Conservation (phyloP, 2,113 vertebrate species). For the Siphamia tubifer region DNA sequence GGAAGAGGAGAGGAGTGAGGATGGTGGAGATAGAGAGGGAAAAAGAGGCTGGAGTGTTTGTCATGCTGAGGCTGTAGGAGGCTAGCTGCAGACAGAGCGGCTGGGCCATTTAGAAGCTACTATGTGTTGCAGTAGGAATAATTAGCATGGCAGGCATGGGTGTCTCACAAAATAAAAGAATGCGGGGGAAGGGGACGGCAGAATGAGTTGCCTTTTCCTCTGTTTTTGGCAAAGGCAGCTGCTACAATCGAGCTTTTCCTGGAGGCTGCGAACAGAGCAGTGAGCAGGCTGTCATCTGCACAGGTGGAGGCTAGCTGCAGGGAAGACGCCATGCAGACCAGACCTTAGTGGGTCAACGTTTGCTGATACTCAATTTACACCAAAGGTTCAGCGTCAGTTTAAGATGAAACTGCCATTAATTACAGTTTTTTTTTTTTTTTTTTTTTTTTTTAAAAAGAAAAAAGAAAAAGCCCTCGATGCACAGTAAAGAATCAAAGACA, state of each 20-base stretch:
- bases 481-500: too few species aligned
- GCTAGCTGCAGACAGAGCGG: constrained; percentile 68
- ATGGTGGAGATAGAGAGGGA: not conserved
- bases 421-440: too few species aligned
- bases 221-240: constrained; percentile 35
- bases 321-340: not conserved
- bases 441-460: too few species aligned
- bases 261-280: constrained; percentile 37
- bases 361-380: not conserved
- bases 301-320: constrained; percentile 49
- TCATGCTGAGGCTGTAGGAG: constrained; percentile 77
- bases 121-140: constrained; percentile 71
- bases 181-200: not conserved
- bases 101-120: constrained; percentile 66
- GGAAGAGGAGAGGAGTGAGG: not conserved
- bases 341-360: not conserved
- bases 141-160: constrained; percentile 60
- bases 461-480: too few species aligned
- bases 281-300: constrained; percentile 29
- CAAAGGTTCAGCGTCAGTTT: not conserved
- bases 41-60: constrained; percentile 65
- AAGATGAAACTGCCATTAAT: not conserved
- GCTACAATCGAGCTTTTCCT: constrained; percentile 45
- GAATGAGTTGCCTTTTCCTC: constrained; percentile 5
- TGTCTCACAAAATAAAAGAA: constrained; percentile 35